Conservation (phyloP, 1,140 invertebrate genomes). For the Coptotermes formosanus region DNA sequence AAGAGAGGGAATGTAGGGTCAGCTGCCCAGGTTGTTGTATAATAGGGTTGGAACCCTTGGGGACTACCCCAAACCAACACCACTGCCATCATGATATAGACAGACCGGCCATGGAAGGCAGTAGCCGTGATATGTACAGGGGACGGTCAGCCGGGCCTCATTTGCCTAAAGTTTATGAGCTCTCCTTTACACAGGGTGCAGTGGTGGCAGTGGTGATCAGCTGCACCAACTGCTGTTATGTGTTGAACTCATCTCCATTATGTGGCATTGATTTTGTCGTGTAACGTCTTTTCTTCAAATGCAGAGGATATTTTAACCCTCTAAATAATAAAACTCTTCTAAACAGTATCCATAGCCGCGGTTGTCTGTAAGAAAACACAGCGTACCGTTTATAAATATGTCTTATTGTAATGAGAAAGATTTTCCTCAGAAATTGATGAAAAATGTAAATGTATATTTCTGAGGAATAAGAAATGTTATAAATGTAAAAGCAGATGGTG, state of each 20-base stretch:
- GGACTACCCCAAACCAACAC: not conserved
- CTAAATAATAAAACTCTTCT: too few species aligned
- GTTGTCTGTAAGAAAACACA: too few species aligned
- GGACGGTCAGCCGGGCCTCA: slow-evolving; percentile 19
- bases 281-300: too few species aligned
- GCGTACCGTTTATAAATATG: too few species aligned
- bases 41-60: slow-evolving; percentile 9
- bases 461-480: too few species aligned
- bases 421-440: too few species aligned
- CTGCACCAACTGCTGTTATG: slow-evolving; percentile 1
- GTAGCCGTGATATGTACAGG: slow-evolving; percentile 26
- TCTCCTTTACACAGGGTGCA: slow-evolving; percentile 15
- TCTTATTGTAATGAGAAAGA: too few species aligned
- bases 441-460: too few species aligned
- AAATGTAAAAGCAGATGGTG: too few species aligned
- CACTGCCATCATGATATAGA: not conserved
- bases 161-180: slow-evolving; percentile 31
- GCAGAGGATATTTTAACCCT: too few species aligned
- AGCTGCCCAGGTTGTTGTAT: slow-evolving; percentile 7
- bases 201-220: not conserved
- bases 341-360: too few species aligned
- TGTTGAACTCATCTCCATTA: not conserved
- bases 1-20: slow-evolving; percentile 19
- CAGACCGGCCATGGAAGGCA: not conserved
- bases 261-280: not conserved